Conservation (phyloP, 2,113 vertebrate species). For the Carassius gibelio region DNA sequence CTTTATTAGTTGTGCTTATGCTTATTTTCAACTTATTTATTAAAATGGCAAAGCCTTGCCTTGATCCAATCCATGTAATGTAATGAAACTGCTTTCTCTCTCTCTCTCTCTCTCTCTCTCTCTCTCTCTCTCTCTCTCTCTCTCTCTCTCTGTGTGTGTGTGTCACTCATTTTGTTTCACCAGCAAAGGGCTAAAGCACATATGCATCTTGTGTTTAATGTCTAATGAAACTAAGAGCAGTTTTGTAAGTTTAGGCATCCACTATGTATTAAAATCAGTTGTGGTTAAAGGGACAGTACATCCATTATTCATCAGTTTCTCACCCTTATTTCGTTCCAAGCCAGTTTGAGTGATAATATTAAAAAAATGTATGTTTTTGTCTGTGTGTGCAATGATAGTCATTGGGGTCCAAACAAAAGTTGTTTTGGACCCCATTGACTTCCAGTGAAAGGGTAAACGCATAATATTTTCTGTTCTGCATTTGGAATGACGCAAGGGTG, state of each 20-base stretch:
- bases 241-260: background rate
- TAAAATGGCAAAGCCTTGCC: constrained; percentile 32
- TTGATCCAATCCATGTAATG: constrained; percentile 29
- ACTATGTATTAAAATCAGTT: background rate
- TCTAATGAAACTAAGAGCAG: constrained; percentile 9
- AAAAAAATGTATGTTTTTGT: background rate
- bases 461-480: background rate
- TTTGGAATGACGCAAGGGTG: background rate
- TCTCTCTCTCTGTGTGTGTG: constrained; percentile 5
- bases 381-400: background rate
- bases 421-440: background rate
- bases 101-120: background rate
- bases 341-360: background rate
- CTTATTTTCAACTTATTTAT: constrained; percentile 55
- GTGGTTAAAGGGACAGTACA: background rate
- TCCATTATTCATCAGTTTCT: background rate
- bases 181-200: constrained; percentile 76
- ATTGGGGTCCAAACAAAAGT: background rate
- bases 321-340: background rate
- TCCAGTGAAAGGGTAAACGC: background rate
- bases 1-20: constrained; percentile 43
- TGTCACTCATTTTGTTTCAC: constrained; percentile 39
- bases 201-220: constrained; percentile 54
- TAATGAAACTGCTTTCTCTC: constrained; percentile 52
- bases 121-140: constrained; percentile 14